Evolutionary conservation across 2,113 vertebrate species (phyloP).

Genomic region (Chaetura pelagica): DNA sequence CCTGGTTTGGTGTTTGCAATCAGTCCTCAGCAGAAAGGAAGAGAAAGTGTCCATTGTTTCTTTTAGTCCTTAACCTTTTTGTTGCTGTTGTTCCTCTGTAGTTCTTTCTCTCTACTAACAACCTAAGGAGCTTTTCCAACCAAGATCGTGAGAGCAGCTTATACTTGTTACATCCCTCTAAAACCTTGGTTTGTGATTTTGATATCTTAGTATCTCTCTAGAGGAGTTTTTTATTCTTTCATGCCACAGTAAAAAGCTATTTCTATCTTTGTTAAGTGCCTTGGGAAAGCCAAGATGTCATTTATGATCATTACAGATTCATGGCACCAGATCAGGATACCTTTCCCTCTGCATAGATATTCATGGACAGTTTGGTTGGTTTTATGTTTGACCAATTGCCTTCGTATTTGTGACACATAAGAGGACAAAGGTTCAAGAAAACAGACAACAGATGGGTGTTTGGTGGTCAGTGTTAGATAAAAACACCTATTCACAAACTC

Average conservation of each 20-base stretch:
- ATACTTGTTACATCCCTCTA: background rate
- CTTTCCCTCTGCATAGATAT: background rate
- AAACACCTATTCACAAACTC: background rate
- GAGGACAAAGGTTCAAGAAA: background rate
- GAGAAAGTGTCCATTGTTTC: background rate
- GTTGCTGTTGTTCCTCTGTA: background rate
- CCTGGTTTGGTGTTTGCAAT: background rate
- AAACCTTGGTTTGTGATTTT: background rate
- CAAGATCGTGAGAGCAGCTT: background rate
- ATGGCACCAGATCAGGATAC: background rate
- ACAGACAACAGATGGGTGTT: background rate
- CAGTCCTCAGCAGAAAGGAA: background rate
- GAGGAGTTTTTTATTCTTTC: background rate
- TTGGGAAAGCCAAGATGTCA: background rate
- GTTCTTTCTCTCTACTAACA: background rate
- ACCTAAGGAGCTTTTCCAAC: background rate
- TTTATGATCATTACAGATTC: background rate
- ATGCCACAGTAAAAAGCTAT: background rate
- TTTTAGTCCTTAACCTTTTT: background rate
- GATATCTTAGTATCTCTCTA: background rate
- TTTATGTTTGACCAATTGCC: background rate
- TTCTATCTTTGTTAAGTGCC: background rate
- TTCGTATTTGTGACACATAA: background rate
- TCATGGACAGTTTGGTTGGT: background rate
- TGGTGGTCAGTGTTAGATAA: background rate